Base-by-base conservation (phyloP, 1,140 invertebrate species). In the Sarcophaga bullata region DNA sequence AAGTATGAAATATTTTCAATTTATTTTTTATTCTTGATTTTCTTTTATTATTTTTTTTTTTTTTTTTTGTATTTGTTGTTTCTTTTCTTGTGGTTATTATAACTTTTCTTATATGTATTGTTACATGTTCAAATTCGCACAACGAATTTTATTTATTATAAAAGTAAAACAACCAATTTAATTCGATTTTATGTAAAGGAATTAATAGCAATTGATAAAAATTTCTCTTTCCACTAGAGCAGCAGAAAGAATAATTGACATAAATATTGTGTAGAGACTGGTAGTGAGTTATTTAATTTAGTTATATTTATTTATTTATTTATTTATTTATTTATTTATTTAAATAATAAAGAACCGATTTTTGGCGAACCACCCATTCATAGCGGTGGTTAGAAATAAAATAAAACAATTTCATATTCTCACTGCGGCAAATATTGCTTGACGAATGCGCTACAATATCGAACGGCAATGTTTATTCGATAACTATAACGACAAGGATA, bases 371-470 rank as follows among this genome's bases (percentile, higher is more conserved):
- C 62, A 17, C 50, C 75, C 75, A 78, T 46, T 78, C 75, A 78
- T 50, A 17, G 49, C 48, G 75, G 17, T 50, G 75, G 75, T 78
- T 50, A 17, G 48, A 19, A 50, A 50, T 78, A 78, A 78, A 78
- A 48, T 78, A 78, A 78, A 78, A 52, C 49, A 68, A 9, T 78
- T 78, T 78, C 48, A 17, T 52, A 19, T 78, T 78, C 75, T 78
- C 75, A 49, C 75, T 78, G 75, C 49, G n/a, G 52, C 75, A 78
- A 78, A 50, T 78, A 78, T 78, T 78, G 75, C 17, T 78, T 78
- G n/a, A 8, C 62, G 19, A 68, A 68, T 68, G 62, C 62, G 62
- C n/a, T 68, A 68, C 62, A 68, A 8, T 25, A 68, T 68, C 62
- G 19, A 25, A 7, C 17, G 62, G 62, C 10, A 68, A 8, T 68